Conservation (phyloP, 1,140 invertebrate species). For the Gonioctena quinquepunctata region DNA sequence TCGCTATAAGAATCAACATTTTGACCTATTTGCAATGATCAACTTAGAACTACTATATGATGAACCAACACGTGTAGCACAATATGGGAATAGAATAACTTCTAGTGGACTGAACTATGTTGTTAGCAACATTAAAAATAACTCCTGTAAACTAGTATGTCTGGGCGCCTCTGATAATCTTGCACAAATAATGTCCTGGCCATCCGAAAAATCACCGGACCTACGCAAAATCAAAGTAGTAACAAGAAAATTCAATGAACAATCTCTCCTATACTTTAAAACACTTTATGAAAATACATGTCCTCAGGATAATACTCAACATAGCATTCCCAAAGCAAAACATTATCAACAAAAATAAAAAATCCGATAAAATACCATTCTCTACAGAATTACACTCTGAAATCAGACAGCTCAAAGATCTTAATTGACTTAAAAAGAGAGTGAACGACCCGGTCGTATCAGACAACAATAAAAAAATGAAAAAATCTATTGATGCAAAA, state of each 20-base stretch:
- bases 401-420: no score
- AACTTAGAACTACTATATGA: not conserved
- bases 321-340: no score
- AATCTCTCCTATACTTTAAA: not conserved
- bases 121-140: slow-evolving; percentile 4
- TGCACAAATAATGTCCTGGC: slow-evolving; percentile 3
- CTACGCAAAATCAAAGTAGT: not conserved
- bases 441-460: no score
- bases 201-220: not conserved
- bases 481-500: no score
- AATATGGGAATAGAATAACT: not conserved
- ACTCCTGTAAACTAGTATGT: not conserved
- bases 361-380: no score
- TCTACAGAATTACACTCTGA: no score
- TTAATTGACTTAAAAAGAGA: no score
- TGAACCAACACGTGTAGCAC: slow-evolving; percentile 2
- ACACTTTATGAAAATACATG: not conserved
- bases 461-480: no score
- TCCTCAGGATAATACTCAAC: no score
- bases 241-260: not conserved
- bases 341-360: no score
- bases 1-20: not conserved
- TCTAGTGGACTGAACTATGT: slow-evolving; percentile 7
- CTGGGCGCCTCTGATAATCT: not conserved
- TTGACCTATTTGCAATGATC: not conserved